phyloP scores from a whole-genome alignment of 2,113 vertebrate species.

The Psittacula cyanocephala region DNA sequence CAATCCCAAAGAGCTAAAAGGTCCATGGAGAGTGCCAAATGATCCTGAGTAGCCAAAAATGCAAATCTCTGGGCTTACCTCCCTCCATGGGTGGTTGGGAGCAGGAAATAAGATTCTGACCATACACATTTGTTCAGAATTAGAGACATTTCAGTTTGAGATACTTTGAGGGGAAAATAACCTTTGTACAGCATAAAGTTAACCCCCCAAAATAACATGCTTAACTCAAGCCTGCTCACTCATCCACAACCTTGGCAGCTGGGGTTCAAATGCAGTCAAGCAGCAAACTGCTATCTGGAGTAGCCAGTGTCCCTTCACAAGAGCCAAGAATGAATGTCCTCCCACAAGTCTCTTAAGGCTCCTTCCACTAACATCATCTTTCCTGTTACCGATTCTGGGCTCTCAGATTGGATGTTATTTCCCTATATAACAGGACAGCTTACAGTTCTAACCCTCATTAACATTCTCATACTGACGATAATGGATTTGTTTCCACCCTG shows the following conservation, averaged over 20 bases:
- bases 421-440: fast-evolving
- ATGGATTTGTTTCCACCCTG: not conserved
- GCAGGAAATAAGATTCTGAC: not conserved
- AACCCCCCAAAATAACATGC: not conserved
- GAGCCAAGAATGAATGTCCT: not conserved
- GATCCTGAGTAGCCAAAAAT: not conserved
- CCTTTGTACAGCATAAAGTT: not conserved
- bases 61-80: not conserved
- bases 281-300: not conserved
- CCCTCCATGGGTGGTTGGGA: not conserved
- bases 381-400: not conserved
- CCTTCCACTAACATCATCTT: not conserved
- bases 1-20: not conserved
- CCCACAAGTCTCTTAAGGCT: not conserved
- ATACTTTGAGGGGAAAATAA: not conserved
- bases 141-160: not conserved
- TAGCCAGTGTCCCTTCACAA: not conserved
- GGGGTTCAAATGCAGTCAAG: not conserved
- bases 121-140: not conserved
- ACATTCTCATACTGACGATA: not conserved
- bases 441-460: not conserved
- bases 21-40: not conserved
- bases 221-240: not conserved
- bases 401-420: not conserved
- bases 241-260: not conserved